Conservation (phyloP, 2,797 vertebrate genomes). For the Cetoscarus ocellatus region DNA sequence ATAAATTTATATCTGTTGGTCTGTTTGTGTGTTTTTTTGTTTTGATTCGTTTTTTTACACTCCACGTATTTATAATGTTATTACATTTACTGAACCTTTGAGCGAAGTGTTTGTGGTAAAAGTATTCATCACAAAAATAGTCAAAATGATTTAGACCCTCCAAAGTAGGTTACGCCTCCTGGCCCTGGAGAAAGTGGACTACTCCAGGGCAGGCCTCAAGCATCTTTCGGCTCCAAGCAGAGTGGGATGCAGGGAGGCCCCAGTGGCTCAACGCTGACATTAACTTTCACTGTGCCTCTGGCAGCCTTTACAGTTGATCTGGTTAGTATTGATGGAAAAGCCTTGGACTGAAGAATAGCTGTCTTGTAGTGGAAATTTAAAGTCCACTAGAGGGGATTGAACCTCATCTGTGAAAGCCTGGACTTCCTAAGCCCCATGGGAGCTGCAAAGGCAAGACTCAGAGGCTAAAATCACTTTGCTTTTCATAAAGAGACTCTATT, state of each 20-base stretch:
- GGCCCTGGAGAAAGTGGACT: not conserved
- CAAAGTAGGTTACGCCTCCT: too few species aligned
- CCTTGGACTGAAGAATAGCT: not conserved
- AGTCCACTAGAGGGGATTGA: not conserved
- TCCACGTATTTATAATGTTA: too few species aligned
- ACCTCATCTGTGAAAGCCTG: not conserved
- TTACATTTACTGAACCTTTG: too few species aligned
- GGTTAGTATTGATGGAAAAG: not conserved
- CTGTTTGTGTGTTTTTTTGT: too few species aligned
- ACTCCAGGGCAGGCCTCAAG: not conserved
- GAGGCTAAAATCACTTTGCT: not conserved
- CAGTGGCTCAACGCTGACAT: not conserved
- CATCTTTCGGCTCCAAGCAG: constrained; percentile 3
- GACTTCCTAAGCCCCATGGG: not conserved
- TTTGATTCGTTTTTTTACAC: too few species aligned
- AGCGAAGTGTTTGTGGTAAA: too few species aligned
- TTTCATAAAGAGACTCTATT: not conserved
- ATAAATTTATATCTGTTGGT: too few species aligned
- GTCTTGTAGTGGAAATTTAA: not conserved
- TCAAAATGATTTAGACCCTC: too few species aligned
- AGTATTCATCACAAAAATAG: too few species aligned
- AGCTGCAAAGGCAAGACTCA: not conserved
- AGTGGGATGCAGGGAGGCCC: not conserved
- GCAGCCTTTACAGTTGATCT: not conserved
- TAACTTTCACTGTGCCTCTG: not conserved